Evolutionary conservation across 1,140 invertebrate species (phyloP), one percentile per base, ranked within the genome.

Genomic region (Drosophila sechellia): DNA sequence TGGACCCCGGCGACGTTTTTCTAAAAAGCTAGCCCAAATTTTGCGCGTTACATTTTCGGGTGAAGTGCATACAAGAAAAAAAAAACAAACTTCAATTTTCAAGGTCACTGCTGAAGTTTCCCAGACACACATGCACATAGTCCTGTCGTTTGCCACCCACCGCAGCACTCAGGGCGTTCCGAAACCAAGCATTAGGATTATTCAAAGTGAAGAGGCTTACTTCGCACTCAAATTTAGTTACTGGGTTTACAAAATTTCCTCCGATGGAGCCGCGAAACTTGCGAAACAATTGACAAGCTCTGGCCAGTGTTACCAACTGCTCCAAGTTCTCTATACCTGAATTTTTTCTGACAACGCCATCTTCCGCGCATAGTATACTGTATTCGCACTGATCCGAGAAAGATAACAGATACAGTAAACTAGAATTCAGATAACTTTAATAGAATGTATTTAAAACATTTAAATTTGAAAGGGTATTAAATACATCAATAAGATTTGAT

Each of bases 21-120:
- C 8, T 12, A 10, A 10, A 52, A 20, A 3, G 15, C 31, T 1
- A 53, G 5, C 12, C 17, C 5, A 13, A 52, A 1, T 22, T 53
- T 58, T 58, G 42, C 55, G 42, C 55, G 42, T 58, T 58, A 22
- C 17, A 52, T 20, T 46, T 46, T 58, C 17, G 40, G 25, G 15
- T 34, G 25, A 15, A 34, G 40, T 22, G 25, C 37, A 35, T 43
- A 53, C 40, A 60, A 39, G 20, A 22, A 46, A 43, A 55, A 22
- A 53, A 35, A 63, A 57, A 45, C 52, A 58, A 74, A 60, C 70
- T 74, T 74, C 27, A 43, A 55, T 39, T 69, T 68, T 68, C 70
- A 74, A 74, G 70, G 63, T 72, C 69, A 72, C 69, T 49, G 42
- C 11, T 43, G 25, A 39, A 56, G 27, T 71, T 52, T 34, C 17